Conservation (phyloP, 2,113 vertebrate genomes). For the Bubo bubo region DNA sequence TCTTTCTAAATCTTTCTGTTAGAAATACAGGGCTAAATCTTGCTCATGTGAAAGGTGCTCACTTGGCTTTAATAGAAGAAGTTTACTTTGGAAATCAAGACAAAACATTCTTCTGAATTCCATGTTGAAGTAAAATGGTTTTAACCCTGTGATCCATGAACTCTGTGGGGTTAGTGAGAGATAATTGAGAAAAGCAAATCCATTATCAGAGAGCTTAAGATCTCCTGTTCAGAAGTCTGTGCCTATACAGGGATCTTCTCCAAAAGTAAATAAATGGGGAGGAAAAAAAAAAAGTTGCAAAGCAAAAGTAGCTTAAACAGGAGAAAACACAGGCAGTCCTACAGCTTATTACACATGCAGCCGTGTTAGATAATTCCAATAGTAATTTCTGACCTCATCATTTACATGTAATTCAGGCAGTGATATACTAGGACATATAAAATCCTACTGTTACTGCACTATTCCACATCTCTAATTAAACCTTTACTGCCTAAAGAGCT, state of each 20-base stretch:
- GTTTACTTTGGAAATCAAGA: background rate
- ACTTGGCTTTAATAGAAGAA: background rate
- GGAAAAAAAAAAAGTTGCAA: background rate
- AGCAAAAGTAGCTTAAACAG: background rate
- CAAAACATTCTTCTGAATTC: background rate
- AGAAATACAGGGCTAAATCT: background rate
- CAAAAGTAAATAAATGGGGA: background rate
- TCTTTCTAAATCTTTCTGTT: background rate
- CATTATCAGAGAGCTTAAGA: background rate
- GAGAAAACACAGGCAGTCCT: background rate
- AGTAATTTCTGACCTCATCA: background rate
- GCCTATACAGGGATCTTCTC: background rate
- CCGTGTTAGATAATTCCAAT: background rate
- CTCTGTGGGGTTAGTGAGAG: background rate
- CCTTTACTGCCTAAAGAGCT: constrained; percentile 7
- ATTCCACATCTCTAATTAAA: constrained; percentile 42
- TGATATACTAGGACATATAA: background rate
- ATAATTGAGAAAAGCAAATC: background rate
- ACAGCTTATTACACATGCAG: background rate
- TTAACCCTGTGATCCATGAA: background rate
- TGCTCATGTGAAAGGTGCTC: background rate
- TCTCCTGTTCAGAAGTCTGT: background rate
- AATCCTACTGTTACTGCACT: constrained; percentile 8
- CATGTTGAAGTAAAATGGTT: background rate
- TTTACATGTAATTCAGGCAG: background rate